Conservation (phyloP, 1,140 invertebrate species). For the Ephestia elutella region DNA sequence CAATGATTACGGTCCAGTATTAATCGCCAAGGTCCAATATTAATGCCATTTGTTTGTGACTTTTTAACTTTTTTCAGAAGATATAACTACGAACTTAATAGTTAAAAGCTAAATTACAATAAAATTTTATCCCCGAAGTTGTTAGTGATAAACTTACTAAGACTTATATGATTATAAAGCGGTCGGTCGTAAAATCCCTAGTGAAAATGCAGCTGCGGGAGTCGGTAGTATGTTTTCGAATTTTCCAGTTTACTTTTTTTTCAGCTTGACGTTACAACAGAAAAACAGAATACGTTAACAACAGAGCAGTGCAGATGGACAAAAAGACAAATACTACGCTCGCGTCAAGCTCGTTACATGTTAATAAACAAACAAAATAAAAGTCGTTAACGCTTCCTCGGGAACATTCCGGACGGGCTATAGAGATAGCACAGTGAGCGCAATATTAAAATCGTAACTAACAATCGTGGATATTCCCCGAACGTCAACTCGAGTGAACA, state of each 20-base stretch:
- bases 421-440: neutral
- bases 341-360: constrained; percentile 3
- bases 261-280: neutral
- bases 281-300: neutral
- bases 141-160: constrained; percentile 3
- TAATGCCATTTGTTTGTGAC: no score
- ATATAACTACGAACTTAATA: no score
- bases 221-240: neutral
- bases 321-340: neutral
- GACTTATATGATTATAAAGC: neutral
- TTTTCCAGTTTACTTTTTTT: neutral
- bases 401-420: neutral
- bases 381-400: neutral
- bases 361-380: constrained; percentile 4
- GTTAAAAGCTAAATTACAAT: no score
- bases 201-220: neutral
- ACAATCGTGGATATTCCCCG: neutral
- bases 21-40: no score
- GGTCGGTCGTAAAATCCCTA: neutral
- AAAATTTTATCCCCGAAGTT: neutral
- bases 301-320: neutral
- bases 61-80: no score
- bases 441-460: neutral
- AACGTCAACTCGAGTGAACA: neutral
- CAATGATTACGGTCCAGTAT: no score